Conservation (phyloP, 2,797 vertebrate species). For the Microctenopoma stevenorrisi region DNA sequence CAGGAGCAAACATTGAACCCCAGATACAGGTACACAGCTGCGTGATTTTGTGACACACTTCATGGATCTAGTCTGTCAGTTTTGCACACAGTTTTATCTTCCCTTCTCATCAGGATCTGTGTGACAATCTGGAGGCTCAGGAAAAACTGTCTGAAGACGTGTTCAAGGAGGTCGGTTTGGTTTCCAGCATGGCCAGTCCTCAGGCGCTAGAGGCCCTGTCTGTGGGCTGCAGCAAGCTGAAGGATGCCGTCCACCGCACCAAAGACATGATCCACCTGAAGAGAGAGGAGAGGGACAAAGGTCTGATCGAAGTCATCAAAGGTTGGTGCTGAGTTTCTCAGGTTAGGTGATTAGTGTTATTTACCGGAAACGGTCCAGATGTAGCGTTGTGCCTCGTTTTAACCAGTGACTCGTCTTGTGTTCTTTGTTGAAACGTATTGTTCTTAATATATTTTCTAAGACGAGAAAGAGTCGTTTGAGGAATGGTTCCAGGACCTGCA, state of each 20-base stretch:
- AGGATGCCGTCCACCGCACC: slow-evolving; percentile 80
- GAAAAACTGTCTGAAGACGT: slow-evolving; percentile 86
- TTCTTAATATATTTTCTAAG: slow-evolving; percentile 37
- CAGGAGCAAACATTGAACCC: slow-evolving; percentile 50
- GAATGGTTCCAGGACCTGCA: slow-evolving; percentile 89
- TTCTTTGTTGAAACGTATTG: too few relatives aligned
- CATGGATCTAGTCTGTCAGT: neutral
- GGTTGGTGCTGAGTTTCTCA: slow-evolving; percentile 67
- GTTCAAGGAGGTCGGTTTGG: slow-evolving; percentile 86
- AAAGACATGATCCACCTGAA: slow-evolving; percentile 88
- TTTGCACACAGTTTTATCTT: neutral
- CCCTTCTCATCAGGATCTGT: slow-evolving; percentile 82
- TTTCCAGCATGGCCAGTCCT: slow-evolving; percentile 83
- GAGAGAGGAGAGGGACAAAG: slow-evolving; percentile 87
- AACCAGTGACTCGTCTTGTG: too few relatives aligned
- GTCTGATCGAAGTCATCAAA: slow-evolving; percentile 83
- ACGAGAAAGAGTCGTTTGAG: slow-evolving; percentile 89
- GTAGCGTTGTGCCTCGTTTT: too few relatives aligned
- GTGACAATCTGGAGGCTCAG: slow-evolving; percentile 87
- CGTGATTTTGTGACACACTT: neutral
- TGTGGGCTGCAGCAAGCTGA: slow-evolving; percentile 77
- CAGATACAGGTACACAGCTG: slow-evolving; percentile 71
- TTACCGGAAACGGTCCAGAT: too few relatives aligned
- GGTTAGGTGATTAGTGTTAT: too few relatives aligned
- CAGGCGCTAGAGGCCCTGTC: slow-evolving; percentile 86